Evolutionary conservation across 2,797 vertebrate species (phyloP), one percentile per base, ranked within the genome.

Genomic region (Tolypeutes matacus): DNA sequence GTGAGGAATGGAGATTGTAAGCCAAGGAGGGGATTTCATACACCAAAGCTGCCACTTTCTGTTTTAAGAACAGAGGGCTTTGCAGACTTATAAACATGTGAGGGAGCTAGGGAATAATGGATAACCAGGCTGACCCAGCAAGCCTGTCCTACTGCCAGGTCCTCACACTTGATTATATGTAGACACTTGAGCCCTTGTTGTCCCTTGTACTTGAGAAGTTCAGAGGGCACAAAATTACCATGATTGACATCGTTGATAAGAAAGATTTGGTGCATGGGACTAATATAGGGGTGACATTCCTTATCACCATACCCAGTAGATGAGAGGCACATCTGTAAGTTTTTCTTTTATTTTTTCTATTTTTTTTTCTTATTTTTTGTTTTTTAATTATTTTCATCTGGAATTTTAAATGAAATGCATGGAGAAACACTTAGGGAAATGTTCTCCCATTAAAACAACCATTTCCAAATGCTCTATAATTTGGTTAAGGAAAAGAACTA

Each of bases 401-500:
- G 53, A 87, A 65, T 92, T 88, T 87, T 64, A 90, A 56, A 92
- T 7, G 34, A 94, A 90, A 69, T 39, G 2, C 10, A 60, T n/a
- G 15, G 12, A 85, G 62, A 51, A 90, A 72, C 17, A 77, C 0
- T 34, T 81, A 69, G 36, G 51, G 13, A 70, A 88, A 49, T 91
- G 2, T 39, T 85, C 36, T 89, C 10, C 67, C 9, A 18, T 77
- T 51, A 60, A 77, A 64, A 62, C 8, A 39, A 17, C 51, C 56
- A 70, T 53, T 4, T 62, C 56, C 36, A 77, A 96, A 62, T 91
- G 62, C 21, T 58, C 49, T 73, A 29, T 49, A 83, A 86, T 27
- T 92, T 64, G 67, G 29, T 53, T 83, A 62, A 29, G 64, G 76
- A 65, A 73, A 25, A 77, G 53, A 91, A 88, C 87, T 93, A 64